phyloP scores from a whole-genome alignment of 2,888 invertebrate species.

The Noctua janthe region DNA sequence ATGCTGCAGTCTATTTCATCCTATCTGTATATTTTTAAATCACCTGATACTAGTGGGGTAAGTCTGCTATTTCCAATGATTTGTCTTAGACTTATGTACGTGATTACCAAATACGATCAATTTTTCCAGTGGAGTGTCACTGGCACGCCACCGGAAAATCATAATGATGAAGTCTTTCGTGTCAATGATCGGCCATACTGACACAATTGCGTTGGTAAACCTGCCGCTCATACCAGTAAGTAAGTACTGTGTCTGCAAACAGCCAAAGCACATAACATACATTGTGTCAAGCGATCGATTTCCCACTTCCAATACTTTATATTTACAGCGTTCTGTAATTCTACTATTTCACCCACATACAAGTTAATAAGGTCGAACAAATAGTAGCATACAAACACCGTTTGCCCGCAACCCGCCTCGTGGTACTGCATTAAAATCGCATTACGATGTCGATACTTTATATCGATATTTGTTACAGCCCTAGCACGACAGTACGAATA shows the following conservation, averaged over 20 bases:
- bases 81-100: neutral
- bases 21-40: neutral
- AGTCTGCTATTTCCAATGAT: neutral
- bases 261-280: neutral
- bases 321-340: slow-evolving; percentile 37
- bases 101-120: neutral
- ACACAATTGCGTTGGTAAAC: neutral
- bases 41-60: neutral
- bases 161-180: neutral
- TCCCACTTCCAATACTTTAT: slow-evolving; percentile 23
- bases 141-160: neutral
- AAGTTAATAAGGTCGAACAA: slow-evolving; percentile 54
- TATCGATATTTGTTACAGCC: slow-evolving; percentile 71
- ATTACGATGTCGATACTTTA: slow-evolving; percentile 76
- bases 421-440: slow-evolving; percentile 78
- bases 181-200: neutral
- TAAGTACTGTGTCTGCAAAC: neutral
- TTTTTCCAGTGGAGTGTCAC: neutral
- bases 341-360: slow-evolving; percentile 48
- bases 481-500: slow-evolving; percentile 63
- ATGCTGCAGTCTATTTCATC: neutral
- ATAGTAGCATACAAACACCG: slow-evolving; percentile 60
- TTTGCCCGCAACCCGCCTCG: slow-evolving; percentile 71
- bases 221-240: neutral
- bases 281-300: neutral